A percentile compares a stretch with the other conserved stretches of the same genome.
Conservation (phyloP, 2,797 vertebrate genomes). For the Acridotheres tristis region DNA sequence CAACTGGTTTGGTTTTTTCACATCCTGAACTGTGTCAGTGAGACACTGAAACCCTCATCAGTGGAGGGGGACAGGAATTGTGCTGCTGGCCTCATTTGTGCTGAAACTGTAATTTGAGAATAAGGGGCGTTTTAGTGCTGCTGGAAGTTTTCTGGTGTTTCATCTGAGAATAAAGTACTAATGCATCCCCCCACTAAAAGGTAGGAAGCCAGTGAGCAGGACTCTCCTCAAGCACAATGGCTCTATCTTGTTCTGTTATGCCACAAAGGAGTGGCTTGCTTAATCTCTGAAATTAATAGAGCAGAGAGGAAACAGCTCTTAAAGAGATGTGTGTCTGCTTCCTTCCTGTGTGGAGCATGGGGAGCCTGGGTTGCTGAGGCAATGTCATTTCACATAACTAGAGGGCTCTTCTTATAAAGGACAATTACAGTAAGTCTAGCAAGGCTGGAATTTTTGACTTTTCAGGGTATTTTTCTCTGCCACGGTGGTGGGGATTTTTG, state of each 20-base stretch:
- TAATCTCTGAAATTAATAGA: slow-evolving; percentile 79
- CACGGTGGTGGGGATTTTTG: slow-evolving; percentile 14
- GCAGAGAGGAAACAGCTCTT: slow-evolving; percentile 76
- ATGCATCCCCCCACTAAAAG: neutral
- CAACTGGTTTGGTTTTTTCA: neutral
- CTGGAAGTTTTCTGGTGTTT: slow-evolving; percentile 17
- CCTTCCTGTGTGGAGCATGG: slow-evolving; percentile 75
- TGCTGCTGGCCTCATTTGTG: neutral
- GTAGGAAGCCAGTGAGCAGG: slow-evolving; percentile 39
- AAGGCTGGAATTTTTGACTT: slow-evolving; percentile 60
- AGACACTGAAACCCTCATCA: neutral
- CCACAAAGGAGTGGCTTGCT: slow-evolving; percentile 72
- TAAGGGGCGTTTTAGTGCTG: neutral
- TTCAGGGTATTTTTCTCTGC: neutral
- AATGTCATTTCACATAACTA: slow-evolving; percentile 76
- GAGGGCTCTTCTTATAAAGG: slow-evolving; percentile 68
- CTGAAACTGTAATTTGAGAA: neutral
- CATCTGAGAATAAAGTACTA: slow-evolving; percentile 17
- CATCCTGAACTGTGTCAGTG: neutral
- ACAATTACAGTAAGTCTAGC: slow-evolving; percentile 61
- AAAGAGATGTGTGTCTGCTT: slow-evolving; percentile 74
- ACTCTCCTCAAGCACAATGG: slow-evolving; percentile 60
- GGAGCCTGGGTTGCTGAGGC: slow-evolving; percentile 66
- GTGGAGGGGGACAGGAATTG: neutral
- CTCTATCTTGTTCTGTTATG: slow-evolving; percentile 69